Base-by-base conservation (phyloP, 2,888 invertebrate genomes). In the Sisyra terminalis region DNA sequence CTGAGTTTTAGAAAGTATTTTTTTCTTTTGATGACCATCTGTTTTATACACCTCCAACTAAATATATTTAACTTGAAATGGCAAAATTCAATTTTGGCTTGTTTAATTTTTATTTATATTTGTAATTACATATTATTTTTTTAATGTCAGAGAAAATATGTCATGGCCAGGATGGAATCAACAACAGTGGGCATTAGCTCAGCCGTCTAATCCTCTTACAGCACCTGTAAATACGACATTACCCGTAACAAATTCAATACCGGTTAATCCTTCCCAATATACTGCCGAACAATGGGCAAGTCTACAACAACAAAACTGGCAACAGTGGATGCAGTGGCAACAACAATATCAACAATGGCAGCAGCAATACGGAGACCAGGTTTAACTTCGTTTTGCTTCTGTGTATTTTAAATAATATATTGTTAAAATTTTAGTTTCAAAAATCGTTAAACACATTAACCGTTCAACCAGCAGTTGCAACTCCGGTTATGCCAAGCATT, bases 271-370 rank as follows among this genome's bases (percentile, higher is more conserved):
- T n/a, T 47, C 59, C 44, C 59, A 67, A 14, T 77, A 73, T 49
- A 71, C 74, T 5, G 60, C 73, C 35, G 78, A 78, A 50, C 78
- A 78, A 58, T 78, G 78, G 78, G 66, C 74, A 35, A 64, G 71
- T 50, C 66, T 75, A 60, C 78, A 78, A 53, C 78, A 79, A 50
- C 77, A 79, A 56, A 77, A 75, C 53, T 78, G 78, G 73, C 72
- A 75, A 48, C 79, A 81, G 50, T 79, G 80, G 74, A 71, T 75
- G 8, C 79, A 80, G 50, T 82, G 81, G 81, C 79, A 82, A 52
- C 77, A 77, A 50, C 81, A 81, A 52, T 82, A 80, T 61, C 73
- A 76, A 39, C 78, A 78, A 52, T 80, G 80, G 81, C 81, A 81
- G 55, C 71, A 69, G 46, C 79, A 80, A 53, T 81, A 79, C 57